Evolutionary conservation across 2,113 vertebrate genomes (phyloP).

Genomic region (Canis aureus): DNA sequence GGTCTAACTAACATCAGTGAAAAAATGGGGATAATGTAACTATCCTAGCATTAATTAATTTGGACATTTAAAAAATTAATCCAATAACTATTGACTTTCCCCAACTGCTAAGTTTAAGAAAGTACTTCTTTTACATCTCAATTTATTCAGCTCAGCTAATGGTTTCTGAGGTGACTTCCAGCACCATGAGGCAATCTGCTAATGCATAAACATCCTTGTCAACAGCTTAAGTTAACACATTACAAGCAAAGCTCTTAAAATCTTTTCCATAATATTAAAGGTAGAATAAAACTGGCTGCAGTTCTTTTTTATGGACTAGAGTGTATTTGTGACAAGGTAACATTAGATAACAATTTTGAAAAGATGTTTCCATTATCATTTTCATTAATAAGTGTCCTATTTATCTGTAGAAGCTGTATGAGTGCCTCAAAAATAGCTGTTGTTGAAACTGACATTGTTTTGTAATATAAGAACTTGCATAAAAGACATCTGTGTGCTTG

Average conservation of each 20-base stretch:
- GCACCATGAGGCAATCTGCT: neutral
- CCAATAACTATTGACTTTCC: neutral
- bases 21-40: neutral
- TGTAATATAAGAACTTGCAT: slow-evolving; percentile 55
- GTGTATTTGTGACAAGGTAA: neutral
- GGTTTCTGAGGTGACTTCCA: neutral
- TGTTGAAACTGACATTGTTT: slow-evolving; percentile 30
- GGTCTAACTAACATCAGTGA: slow-evolving; percentile 1
- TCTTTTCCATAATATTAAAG: neutral
- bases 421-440: neutral
- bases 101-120: neutral
- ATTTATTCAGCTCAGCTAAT: neutral
- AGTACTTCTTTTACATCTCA: neutral
- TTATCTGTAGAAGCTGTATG: neutral
- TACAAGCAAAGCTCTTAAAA: neutral
- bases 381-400: slow-evolving; percentile 22
- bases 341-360: slow-evolving; percentile 24
- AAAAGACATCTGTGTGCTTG: slow-evolving; percentile 12
- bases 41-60: neutral
- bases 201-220: neutral
- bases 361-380: neutral
- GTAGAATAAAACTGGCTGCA: slow-evolving; percentile 14
- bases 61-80: neutral
- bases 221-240: neutral
- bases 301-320: neutral